phyloP scores from a whole-genome alignment of 1,140 invertebrate species.

The Grapholita molesta region DNA sequence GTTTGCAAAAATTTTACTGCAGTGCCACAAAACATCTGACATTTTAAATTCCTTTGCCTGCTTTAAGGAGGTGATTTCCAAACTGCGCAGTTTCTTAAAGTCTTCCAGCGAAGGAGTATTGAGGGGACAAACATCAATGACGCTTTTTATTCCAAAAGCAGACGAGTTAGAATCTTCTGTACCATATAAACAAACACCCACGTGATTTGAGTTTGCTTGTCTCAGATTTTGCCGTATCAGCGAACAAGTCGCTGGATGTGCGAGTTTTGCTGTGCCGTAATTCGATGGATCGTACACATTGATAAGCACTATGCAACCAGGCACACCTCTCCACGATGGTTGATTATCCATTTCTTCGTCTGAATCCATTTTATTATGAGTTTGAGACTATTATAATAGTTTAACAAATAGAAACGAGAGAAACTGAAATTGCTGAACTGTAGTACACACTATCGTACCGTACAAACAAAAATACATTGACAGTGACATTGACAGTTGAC shows the following conservation, averaged over 20 bases:
- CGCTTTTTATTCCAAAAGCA: conserved; percentile 40
- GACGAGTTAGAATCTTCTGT: conserved; percentile 37
- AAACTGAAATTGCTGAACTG: too few species aligned
- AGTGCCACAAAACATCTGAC: conserved; percentile 62
- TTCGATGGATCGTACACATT: conserved; percentile 48
- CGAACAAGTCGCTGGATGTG: conserved; percentile 52
- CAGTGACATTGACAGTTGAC: not conserved
- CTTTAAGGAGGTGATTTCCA: conserved; percentile 36
- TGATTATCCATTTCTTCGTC: conserved; percentile 52
- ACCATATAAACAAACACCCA: conserved; percentile 60
- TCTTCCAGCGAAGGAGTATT: conserved; percentile 43
- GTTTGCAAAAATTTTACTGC: conserved; percentile 62
- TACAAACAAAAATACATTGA: not conserved
- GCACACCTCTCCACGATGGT: conserved; percentile 48
- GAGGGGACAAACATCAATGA: conserved; percentile 55
- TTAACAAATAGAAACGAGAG: too few species aligned
- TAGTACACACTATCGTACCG: not conserved
- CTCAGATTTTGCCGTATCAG: conserved; percentile 53
- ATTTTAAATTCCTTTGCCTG: conserved; percentile 55
- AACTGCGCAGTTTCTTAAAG: conserved; percentile 50
- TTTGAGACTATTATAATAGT: not conserved
- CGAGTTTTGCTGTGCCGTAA: conserved; percentile 29
- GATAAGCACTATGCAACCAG: conserved; percentile 59
- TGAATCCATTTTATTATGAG: conserved; percentile 56
- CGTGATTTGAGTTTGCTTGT: conserved; percentile 36